phyloP scores from a whole-genome alignment of 2,797 vertebrate genomes.

The Brotogeris chrysoptera region DNA sequence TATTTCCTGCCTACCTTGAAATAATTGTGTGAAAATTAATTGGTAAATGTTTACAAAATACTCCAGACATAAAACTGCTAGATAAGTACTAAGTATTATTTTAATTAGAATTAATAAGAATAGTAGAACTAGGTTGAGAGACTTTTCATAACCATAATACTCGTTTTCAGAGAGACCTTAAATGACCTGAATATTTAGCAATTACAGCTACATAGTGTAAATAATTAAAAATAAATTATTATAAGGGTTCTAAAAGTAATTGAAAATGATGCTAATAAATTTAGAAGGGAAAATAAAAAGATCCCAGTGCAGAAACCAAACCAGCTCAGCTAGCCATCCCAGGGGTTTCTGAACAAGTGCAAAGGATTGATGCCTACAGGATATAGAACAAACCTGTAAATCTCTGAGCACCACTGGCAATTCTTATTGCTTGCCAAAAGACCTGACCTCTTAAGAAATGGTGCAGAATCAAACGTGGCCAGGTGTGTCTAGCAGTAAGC shows the following conservation, averaged over 20 bases:
- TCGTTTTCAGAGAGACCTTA: slow-evolving; percentile 25
- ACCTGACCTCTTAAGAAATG: slow-evolving; percentile 25
- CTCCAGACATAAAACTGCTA: slow-evolving; percentile 21
- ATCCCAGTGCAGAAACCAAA: neutral
- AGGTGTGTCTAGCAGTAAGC: neutral
- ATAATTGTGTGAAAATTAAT: slow-evolving; percentile 17
- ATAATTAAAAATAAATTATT: slow-evolving; percentile 68
- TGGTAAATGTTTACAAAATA: slow-evolving; percentile 41
- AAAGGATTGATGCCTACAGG: neutral
- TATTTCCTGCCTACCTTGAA: neutral
- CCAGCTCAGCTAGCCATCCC: neutral
- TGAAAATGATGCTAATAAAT: slow-evolving; percentile 58
- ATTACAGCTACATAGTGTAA: slow-evolving; percentile 37
- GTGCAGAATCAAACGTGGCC: neutral
- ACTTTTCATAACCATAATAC: neutral
- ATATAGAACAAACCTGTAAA: slow-evolving; percentile 18
- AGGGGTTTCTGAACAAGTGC: neutral
- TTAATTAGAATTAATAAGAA: slow-evolving; percentile 49
- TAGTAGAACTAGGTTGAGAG: slow-evolving; percentile 26
- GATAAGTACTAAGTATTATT: slow-evolving; percentile 20
- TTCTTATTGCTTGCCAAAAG: slow-evolving; percentile 26
- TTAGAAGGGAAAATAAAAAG: neutral
- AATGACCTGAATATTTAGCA: slow-evolving; percentile 58
- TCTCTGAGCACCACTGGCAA: slow-evolving; percentile 7
- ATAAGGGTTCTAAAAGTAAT: slow-evolving; percentile 49